These are phyloP conservation scores for Candidula unifasciata DNA, from an alignment of 2,888 invertebrate genomes.

Conservation along the genomic window DNA sequence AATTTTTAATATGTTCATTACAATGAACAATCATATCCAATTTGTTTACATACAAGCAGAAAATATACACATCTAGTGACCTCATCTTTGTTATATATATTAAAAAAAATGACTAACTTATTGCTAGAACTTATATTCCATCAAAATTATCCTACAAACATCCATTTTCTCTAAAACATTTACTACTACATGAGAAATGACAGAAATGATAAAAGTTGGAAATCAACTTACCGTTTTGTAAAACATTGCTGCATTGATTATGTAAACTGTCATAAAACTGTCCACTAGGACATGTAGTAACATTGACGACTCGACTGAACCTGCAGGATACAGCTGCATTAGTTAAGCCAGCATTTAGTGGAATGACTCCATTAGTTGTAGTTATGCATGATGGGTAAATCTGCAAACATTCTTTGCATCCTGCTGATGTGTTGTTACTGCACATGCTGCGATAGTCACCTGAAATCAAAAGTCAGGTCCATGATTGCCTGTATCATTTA, in stretches of 20 bases:
- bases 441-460: slow-evolving; percentile 11
- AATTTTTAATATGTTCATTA: too few species aligned
- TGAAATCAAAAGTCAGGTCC: background rate
- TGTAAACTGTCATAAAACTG: background rate
- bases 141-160: too few species aligned
- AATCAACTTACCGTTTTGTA: background rate
- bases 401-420: background rate
- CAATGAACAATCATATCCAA: too few species aligned
- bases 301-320: background rate
- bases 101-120: too few species aligned
- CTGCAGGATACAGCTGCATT: background rate
- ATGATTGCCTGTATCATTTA: background rate
- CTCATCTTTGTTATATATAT: too few species aligned
- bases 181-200: too few species aligned
- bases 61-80: too few species aligned
- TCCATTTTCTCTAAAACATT: too few species aligned
- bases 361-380: background rate
- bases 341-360: background rate
- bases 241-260: background rate
- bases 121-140: too few species aligned
- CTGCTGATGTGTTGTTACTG: background rate
- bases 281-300: slow-evolving; percentile 16
- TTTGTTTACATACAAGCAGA: too few species aligned
- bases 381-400: slow-evolving; percentile 1
- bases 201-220: background rate